A percentile compares a stretch with the other conserved stretches of the same genome.
phyloP scores from a whole-genome alignment of 2,113 vertebrate genomes.

The Cryptoleucopteryx plumbea region DNA sequence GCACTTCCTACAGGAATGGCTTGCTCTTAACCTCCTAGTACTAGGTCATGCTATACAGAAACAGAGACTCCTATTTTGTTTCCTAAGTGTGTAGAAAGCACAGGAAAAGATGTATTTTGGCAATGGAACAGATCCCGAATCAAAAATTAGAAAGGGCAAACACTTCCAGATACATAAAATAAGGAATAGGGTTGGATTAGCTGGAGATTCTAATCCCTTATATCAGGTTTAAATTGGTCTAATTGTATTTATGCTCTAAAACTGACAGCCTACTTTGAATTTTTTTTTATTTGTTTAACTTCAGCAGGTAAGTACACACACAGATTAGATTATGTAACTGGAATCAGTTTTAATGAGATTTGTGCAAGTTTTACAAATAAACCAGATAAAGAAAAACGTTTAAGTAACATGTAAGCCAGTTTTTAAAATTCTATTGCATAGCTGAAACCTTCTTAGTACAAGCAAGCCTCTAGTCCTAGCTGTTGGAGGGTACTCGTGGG shows the following conservation, averaged over 20 bases:
- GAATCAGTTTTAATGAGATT: background rate
- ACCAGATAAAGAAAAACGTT: background rate
- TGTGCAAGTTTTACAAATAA: background rate
- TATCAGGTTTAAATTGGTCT: background rate
- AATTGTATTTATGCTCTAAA: background rate
- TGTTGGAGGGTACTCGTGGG: background rate
- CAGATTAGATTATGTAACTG: background rate
- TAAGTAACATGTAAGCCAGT: background rate
- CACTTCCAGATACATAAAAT: background rate
- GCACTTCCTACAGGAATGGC: background rate
- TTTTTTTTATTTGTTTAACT: background rate
- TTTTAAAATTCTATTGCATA: background rate
- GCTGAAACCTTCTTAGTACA: background rate
- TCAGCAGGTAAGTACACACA: background rate
- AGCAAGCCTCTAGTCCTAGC: background rate
- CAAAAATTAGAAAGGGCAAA: background rate
- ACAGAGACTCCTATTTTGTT: background rate
- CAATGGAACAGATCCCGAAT: background rate
- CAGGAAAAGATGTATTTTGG: background rate
- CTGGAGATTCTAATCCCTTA: background rate
- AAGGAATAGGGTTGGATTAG: background rate
- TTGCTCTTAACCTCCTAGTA: background rate
- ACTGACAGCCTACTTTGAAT: background rate
- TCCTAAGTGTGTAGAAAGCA: background rate
- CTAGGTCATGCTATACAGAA: background rate